Evolutionary conservation across 2,888 invertebrate species (phyloP).

Genomic region (Temnothorax rugatulus): DNA sequence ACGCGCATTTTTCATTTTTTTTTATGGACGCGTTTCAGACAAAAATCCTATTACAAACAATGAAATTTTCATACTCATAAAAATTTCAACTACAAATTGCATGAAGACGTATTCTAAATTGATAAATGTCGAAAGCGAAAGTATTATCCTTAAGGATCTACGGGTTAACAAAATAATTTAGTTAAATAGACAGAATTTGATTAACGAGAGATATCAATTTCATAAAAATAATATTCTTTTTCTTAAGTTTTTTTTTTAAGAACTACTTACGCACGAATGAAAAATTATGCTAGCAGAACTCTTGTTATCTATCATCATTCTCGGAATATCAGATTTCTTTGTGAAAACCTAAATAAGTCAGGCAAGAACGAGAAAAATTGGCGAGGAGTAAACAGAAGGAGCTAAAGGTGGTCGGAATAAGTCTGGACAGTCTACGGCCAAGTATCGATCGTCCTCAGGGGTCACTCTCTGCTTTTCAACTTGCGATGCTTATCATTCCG

Average conservation of each 20-base stretch:
- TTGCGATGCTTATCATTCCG: slow-evolving; percentile 80
- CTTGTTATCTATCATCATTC: slow-evolving; percentile 56
- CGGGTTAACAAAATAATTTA: neutral
- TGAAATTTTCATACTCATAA: neutral
- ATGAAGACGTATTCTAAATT: neutral
- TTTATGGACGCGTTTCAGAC: neutral
- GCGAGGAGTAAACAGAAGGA: slow-evolving; percentile 49
- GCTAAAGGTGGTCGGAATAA: slow-evolving; percentile 65
- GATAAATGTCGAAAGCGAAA: neutral
- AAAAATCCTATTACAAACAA: too few relatives aligned
- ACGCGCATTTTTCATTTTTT: neutral
- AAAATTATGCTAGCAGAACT: neutral
- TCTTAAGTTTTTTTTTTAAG: neutral
- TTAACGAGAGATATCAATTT: neutral
- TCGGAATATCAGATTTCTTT: slow-evolving; percentile 59
- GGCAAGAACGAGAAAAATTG: slow-evolving; percentile 62
- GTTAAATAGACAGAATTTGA: neutral
- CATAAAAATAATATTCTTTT: neutral
- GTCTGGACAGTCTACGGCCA: slow-evolving; percentile 69
- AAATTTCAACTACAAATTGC: neutral
- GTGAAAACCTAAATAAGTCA: slow-evolving; percentile 63
- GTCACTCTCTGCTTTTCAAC: slow-evolving; percentile 78
- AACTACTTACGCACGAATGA: neutral
- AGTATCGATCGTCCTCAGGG: slow-evolving; percentile 75
- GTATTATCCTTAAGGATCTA: neutral